Evolutionary conservation across 2,113 vertebrate genomes (phyloP), one percentile per base, ranked within the genome.

Genomic region (Seriola rivoliana): DNA sequence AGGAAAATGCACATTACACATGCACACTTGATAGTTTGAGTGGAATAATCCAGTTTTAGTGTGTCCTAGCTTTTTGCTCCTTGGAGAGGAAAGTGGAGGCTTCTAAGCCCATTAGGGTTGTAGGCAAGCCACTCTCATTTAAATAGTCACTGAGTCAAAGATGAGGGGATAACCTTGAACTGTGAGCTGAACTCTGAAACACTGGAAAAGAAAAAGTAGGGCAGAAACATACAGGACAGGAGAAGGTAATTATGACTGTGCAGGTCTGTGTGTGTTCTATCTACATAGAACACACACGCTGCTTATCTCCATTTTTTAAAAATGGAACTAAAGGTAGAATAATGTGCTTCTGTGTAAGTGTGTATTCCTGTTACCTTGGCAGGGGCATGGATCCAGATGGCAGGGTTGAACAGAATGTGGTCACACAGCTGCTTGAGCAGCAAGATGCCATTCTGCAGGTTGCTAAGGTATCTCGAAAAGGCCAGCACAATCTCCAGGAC

Each of bases 371-470:
- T 83, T 93, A 99, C 98, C 97, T 98, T 98, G 91, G 98, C 96
- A 73, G 97, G 96, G 42, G 97, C 96, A 84, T 99, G 97, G 93
- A 99, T 98, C 98, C 98, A 99, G 95, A 99, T 97, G 90, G 96
- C 96, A 50, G 98, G 98, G 90, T 99, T 99, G 88, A 99, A 97
- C 75, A 99, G 96, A 93, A 99, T 95, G 92, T 99, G 96, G 87
- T 99, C 98, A 94, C 97, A 99, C 70, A 99, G 94, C 86, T 99
- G 98, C 91, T 99, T 99, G 75, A 99, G 97, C 66, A 99, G 91
- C 75, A 97, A 95, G 88, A 97, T 95, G 17, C 98, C 98, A 44
- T 96, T 98, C 68, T 95, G 97, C 74, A 99, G 93, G 93, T 95
- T 99, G 95, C 98, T 99, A 85, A 99, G 95, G 86, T 99, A 99